A percentile compares a stretch with the other conserved stretches of the same genome.
These are phyloP conservation scores for Meda fulgida DNA, from an alignment of 2,797 vertebrate genomes.

Conservation along the genomic window DNA sequence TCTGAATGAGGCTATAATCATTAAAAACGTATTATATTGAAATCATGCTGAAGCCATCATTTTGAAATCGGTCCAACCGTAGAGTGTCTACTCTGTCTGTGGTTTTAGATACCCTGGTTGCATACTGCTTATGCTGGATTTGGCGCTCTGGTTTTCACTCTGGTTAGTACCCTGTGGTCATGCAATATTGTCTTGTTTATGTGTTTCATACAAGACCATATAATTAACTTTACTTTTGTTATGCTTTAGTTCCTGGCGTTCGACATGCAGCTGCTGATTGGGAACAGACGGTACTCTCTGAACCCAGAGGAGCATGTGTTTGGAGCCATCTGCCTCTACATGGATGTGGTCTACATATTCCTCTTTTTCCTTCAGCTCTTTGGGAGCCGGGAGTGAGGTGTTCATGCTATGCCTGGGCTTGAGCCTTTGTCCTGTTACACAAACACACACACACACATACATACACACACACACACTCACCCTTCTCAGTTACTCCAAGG, in stretches of 20 bases:
- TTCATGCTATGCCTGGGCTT: not conserved
- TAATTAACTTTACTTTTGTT: not conserved
- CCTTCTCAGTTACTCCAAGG: slow-evolving; percentile 42
- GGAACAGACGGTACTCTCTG: slow-evolving; percentile 64
- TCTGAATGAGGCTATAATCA: not conserved
- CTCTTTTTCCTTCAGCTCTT: slow-evolving; percentile 66
- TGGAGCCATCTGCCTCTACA: slow-evolving; percentile 67
- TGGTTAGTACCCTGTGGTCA: slow-evolving; percentile 52
- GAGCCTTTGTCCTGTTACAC: slow-evolving; percentile 18
- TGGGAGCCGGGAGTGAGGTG: slow-evolving; percentile 62
- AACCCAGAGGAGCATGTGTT: slow-evolving; percentile 68
- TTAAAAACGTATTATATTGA: not conserved
- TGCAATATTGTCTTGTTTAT: not conserved
- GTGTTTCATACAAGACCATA: not conserved
- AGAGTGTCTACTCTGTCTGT: not conserved
- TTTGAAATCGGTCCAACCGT: not conserved
- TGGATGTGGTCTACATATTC: slow-evolving; percentile 69
- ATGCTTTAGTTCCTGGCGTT: slow-evolving; percentile 62
- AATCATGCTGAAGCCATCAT: not conserved
- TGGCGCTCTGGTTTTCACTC: slow-evolving; percentile 62
- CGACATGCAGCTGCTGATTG: slow-evolving; percentile 65
- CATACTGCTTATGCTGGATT: slow-evolving; percentile 66
- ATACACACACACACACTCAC: slow-evolving; percentile 14
- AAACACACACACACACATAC: slow-evolving; percentile 22
- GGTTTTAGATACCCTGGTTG: slow-evolving; percentile 63